phyloP scores from a whole-genome alignment of 2,113 vertebrate genomes.

The Equus quagga region DNA sequence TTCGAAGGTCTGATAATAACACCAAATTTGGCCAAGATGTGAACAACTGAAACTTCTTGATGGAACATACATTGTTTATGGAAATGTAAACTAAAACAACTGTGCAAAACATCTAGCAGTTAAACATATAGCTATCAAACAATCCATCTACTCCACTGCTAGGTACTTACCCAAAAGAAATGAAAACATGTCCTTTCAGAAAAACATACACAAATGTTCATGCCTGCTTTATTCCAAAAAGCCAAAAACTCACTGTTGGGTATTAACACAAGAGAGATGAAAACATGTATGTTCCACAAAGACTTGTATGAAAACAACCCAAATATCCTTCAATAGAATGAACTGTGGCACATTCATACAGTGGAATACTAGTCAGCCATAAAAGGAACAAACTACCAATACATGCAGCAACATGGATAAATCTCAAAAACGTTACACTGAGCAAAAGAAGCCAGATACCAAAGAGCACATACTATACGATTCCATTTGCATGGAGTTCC shows the following conservation, averaged over 20 bases:
- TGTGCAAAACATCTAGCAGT: not conserved
- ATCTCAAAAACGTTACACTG: not conserved
- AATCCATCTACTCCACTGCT: not conserved
- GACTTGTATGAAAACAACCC: not conserved
- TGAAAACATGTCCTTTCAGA: not conserved
- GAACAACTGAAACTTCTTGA: not conserved
- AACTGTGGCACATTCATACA: not conserved
- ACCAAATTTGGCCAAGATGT: not conserved
- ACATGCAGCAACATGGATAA: not conserved
- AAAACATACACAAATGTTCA: not conserved
- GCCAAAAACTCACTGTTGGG: not conserved
- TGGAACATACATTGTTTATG: not conserved
- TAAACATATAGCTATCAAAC: not conserved
- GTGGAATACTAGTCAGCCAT: not conserved
- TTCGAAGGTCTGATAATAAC: not conserved
- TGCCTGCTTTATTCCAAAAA: constrained; percentile 8
- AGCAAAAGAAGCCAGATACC: constrained; percentile 33
- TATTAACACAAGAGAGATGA: not conserved
- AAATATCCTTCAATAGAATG: not conserved
- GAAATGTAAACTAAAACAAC: not conserved
- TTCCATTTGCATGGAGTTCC: not conserved
- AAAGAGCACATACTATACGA: not conserved
- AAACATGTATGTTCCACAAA: not conserved
- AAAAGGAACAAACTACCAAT: not conserved
- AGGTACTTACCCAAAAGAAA: constrained; percentile 14